phyloP scores from a whole-genome alignment of 2,888 invertebrate genomes.

The Dilophus febrilis region DNA sequence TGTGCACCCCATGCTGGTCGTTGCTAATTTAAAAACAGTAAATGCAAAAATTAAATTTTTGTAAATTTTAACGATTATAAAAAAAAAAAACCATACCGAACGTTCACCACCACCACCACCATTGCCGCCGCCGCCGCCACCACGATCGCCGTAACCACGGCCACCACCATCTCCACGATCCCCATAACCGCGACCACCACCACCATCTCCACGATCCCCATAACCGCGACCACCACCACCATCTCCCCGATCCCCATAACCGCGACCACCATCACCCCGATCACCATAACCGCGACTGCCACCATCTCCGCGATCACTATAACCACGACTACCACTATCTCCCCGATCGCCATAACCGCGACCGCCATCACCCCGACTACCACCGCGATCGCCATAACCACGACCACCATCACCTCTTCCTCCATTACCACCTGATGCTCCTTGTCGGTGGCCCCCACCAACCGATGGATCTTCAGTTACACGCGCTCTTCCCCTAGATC shows the following conservation, averaged over 20 bases:
- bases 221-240: too few species aligned
- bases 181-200: not conserved
- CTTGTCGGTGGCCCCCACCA: too few species aligned
- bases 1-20: not conserved
- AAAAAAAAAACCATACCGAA: not conserved
- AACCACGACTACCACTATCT: not conserved
- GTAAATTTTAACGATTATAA: too few species aligned
- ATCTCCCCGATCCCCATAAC: not conserved
- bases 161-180: not conserved
- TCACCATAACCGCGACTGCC: not conserved
- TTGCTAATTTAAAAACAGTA: too few species aligned
- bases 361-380: not conserved
- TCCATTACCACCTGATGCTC: not conserved
- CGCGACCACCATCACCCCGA: not conserved
- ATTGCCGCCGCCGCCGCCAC: not conserved
- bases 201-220: too few species aligned
- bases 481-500: too few species aligned
- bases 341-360: not conserved
- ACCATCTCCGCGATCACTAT: not conserved
- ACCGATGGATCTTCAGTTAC: too few species aligned
- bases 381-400: not conserved
- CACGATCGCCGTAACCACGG: not conserved
- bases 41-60: too few species aligned
- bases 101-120: not conserved
- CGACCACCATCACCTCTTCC: not conserved